Conservation (phyloP, 2,797 vertebrate species). For the Sandelia bainsii region DNA sequence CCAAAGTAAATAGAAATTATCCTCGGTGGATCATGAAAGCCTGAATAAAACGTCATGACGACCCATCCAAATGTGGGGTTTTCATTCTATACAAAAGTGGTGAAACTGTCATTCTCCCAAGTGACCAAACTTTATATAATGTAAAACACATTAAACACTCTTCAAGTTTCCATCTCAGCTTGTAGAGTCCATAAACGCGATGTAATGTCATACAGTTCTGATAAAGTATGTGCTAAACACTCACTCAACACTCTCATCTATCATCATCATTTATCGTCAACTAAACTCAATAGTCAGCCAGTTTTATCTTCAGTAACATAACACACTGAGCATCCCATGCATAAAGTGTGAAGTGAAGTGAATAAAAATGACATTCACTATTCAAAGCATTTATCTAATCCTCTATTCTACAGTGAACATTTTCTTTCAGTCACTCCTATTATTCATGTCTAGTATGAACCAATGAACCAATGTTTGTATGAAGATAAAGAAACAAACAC, state of each 20-base stretch:
- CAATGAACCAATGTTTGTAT: constrained; percentile 41
- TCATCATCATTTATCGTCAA: not conserved
- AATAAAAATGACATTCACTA: constrained; percentile 17
- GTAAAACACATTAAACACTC: not conserved
- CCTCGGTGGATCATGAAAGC: not conserved
- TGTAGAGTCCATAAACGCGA: not conserved
- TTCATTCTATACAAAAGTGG: not conserved
- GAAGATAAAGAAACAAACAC: constrained; percentile 41
- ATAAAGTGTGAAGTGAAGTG: constrained; percentile 7
- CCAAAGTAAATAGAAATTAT: not conserved
- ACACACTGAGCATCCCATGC: not conserved
- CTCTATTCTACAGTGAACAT: constrained; percentile 32
- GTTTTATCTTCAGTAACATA: constrained; percentile 14
- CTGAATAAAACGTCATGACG: not conserved
- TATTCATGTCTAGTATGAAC: constrained; percentile 33
- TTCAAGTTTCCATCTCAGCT: too few species aligned
- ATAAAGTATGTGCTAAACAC: constrained; percentile 12
- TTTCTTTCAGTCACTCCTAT: constrained; percentile 25
- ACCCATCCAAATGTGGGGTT: not conserved
- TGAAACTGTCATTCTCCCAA: not conserved
- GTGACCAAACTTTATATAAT: not conserved
- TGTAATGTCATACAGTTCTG: not conserved
- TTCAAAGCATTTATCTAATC: constrained; percentile 34
- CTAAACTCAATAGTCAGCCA: constrained; percentile 2
- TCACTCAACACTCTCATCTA: constrained; percentile 11